Evolutionary conservation across 2,113 vertebrate genomes (phyloP).

Genomic region (Zosterops hypoxanthus): DNA sequence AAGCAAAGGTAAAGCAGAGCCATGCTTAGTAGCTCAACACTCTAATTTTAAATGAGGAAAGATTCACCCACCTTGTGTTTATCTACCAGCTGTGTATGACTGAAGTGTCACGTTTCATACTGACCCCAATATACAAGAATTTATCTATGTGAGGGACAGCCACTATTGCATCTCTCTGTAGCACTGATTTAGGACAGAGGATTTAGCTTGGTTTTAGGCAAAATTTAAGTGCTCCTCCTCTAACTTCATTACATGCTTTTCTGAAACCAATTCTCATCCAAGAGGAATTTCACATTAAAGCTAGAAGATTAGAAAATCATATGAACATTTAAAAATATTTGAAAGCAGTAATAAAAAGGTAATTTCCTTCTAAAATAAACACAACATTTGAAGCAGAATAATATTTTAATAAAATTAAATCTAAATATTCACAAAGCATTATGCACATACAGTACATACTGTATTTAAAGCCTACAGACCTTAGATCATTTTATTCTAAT

Average conservation of each 20-base stretch:
- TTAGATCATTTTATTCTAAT: conserved; percentile 51
- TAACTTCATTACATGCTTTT: not conserved
- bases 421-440: conserved; percentile 69
- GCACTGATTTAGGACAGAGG: not conserved
- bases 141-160: not conserved
- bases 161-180: not conserved
- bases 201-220: conserved; percentile 30
- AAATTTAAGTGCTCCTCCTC: not conserved
- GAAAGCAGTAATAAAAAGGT: conserved; percentile 4
- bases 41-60: not conserved
- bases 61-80: not conserved
- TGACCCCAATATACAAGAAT: not conserved
- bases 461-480: conserved; percentile 67
- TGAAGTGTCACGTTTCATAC: not conserved
- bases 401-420: conserved; percentile 74
- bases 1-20: not conserved
- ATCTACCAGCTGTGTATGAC: not conserved
- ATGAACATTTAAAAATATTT: conserved; percentile 16
- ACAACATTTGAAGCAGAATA: conserved; percentile 62
- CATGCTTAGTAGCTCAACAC: not conserved
- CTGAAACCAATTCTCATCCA: not conserved
- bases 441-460: conserved; percentile 61
- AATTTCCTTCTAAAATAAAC: conserved; percentile 45
- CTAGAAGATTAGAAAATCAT: conserved; percentile 5
- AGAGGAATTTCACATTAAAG: not conserved